Evolutionary conservation across 1,140 invertebrate species (phyloP).

Genomic region (Euborellia annulipes): DNA sequence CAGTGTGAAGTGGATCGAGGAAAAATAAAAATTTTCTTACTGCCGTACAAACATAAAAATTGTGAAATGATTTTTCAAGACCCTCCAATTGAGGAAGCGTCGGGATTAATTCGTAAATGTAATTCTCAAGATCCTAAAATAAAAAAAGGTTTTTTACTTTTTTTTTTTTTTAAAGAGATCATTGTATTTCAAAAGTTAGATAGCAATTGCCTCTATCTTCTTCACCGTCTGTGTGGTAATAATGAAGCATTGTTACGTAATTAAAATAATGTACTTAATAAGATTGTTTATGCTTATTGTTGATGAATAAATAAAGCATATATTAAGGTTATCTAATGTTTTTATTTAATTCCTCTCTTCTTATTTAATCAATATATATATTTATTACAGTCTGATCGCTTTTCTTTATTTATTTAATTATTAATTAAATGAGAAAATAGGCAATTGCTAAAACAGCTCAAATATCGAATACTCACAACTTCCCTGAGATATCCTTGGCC

Average conservation of each 20-base stretch:
- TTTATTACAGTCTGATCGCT: background rate
- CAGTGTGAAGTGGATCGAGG: slow-evolving; percentile 73
- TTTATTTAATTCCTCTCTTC: too few relatives aligned
- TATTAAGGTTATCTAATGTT: too few relatives aligned
- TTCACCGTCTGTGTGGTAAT: too few relatives aligned
- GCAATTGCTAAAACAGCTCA: background rate
- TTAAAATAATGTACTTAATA: too few relatives aligned
- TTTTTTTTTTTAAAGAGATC: too few relatives aligned
- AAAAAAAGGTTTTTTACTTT: too few relatives aligned
- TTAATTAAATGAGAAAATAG: background rate
- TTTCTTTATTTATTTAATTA: background rate
- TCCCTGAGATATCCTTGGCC: slow-evolving; percentile 86
- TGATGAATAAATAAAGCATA: too few relatives aligned
- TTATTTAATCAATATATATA: background rate
- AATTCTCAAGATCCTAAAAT: slow-evolving; percentile 80
- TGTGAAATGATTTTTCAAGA: slow-evolving; percentile 83
- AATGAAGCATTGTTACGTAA: too few relatives aligned
- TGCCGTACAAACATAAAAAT: slow-evolving; percentile 91
- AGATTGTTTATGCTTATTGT: too few relatives aligned
- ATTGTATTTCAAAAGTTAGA: too few relatives aligned
- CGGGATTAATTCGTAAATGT: slow-evolving; percentile 83
- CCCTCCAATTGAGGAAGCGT: slow-evolving; percentile 77
- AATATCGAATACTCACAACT: slow-evolving; percentile 41
- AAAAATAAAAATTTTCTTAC: slow-evolving; percentile 94
- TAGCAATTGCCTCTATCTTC: too few relatives aligned